phyloP scores from a whole-genome alignment of 2,113 vertebrate genomes.

The Mormyrus lacerda region DNA sequence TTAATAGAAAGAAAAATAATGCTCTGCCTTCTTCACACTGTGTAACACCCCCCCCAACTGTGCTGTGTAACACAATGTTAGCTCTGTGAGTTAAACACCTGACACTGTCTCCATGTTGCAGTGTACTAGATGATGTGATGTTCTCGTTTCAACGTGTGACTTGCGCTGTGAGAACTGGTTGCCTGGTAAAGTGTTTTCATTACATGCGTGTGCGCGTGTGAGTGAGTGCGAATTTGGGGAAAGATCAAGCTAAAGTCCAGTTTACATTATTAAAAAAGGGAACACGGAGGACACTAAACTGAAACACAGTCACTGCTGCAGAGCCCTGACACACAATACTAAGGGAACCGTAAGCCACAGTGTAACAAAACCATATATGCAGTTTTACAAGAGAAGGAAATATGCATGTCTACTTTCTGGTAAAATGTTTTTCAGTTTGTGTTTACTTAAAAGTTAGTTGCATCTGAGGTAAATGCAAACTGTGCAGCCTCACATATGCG shows the following conservation, averaged over 20 bases:
- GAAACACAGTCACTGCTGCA: conserved; percentile 7
- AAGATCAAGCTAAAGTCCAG: conserved; percentile 12
- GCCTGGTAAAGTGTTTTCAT: conserved; percentile 31
- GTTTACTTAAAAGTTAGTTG: conserved; percentile 73
- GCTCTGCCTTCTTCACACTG: conserved; percentile 16
- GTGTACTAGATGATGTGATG: conserved; percentile 41
- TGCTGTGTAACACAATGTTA: conserved; percentile 29
- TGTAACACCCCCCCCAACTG: neutral
- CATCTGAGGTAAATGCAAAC: conserved; percentile 66
- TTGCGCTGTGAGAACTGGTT: conserved; percentile 33
- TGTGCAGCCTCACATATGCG: conserved; percentile 64
- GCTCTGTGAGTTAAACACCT: conserved; percentile 40
- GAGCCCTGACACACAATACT: conserved; percentile 29
- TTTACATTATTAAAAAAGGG: neutral
- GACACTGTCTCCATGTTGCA: conserved; percentile 25
- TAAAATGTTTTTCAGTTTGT: conserved; percentile 74
- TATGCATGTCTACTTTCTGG: conserved; percentile 86
- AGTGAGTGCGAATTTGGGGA: conserved; percentile 25
- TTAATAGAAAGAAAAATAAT: neutral
- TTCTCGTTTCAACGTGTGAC: conserved; percentile 34
- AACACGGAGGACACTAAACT: neutral
- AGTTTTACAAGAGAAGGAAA: conserved; percentile 68
- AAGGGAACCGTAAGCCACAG: conserved; percentile 13
- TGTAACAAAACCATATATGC: conserved; percentile 62
- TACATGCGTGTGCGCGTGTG: conserved; percentile 3